These are phyloP conservation scores for Argopecten irradians DNA, from an alignment of 1,140 invertebrate species.

Conservation along the genomic window DNA sequence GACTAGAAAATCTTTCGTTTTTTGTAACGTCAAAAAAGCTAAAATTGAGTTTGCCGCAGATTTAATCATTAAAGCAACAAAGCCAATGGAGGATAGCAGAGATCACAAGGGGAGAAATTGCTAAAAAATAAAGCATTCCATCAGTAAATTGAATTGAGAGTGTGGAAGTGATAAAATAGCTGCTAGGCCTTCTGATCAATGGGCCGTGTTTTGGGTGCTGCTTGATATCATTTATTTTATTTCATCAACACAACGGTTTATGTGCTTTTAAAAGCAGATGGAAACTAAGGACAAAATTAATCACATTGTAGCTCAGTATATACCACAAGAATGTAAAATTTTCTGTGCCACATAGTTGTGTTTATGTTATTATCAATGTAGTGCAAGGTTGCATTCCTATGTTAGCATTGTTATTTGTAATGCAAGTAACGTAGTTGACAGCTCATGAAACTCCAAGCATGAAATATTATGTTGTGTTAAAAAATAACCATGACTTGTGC, in stretches of 20 bases:
- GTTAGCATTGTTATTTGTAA: too few species aligned
- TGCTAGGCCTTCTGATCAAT: not conserved
- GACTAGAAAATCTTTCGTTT: not conserved
- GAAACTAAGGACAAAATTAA: not conserved
- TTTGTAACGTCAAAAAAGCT: not conserved
- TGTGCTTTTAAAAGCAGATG: not conserved
- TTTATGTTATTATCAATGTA: too few species aligned
- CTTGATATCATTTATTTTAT: not conserved
- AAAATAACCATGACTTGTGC: too few species aligned
- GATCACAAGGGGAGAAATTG: not conserved
- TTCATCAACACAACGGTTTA: not conserved
- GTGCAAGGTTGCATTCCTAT: too few species aligned
- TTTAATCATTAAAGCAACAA: not conserved
- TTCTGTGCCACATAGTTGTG: too few species aligned
- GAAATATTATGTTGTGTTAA: too few species aligned
- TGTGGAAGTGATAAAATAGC: not conserved
- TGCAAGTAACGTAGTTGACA: too few species aligned
- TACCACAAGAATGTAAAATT: too few species aligned
- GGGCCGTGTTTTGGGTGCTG: not conserved
- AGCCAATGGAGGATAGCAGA: not conserved
- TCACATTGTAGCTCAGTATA: too few species aligned
- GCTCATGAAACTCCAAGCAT: too few species aligned
- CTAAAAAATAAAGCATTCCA: not conserved
- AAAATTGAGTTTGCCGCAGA: not conserved
- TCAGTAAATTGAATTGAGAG: not conserved